Evolutionary conservation across 2,113 vertebrate genomes (phyloP).

Genomic region (Leptobrachium ailaonicum): DNA sequence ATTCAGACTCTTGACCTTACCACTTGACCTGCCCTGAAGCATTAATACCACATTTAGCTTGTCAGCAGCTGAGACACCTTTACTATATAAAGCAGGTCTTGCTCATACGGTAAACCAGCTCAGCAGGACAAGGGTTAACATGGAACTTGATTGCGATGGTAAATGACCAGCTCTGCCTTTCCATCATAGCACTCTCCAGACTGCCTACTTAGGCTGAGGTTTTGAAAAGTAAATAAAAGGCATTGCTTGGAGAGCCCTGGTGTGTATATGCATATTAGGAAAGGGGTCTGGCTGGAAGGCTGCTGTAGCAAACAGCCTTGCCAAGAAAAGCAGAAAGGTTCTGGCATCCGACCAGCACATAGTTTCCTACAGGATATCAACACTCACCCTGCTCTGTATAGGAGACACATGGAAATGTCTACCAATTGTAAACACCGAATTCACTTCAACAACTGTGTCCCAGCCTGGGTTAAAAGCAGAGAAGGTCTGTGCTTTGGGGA

Average conservation of each 20-base stretch:
- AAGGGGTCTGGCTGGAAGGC: conserved; percentile 22
- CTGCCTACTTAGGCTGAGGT: neutral
- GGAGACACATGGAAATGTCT: conserved; percentile 94
- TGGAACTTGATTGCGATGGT: no score
- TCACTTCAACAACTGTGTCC: conserved; percentile 87
- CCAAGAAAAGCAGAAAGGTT: conserved; percentile 58
- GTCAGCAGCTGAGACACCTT: no score
- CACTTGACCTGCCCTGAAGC: no score
- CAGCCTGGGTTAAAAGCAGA: conserved; percentile 90
- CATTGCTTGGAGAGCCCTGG: neutral
- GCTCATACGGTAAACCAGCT: no score
- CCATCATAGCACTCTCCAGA: no score
- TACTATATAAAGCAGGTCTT: no score
- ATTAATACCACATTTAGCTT: no score
- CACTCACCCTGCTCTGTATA: conserved; percentile 89
- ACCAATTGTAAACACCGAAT: conserved; percentile 90
- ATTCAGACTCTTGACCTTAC: no score
- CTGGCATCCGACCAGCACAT: conserved; percentile 57
- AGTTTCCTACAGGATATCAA: conserved; percentile 62
- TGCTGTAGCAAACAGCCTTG: conserved; percentile 52
- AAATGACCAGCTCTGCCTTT: no score
- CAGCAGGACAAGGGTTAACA: no score
- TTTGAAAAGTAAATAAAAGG: neutral
- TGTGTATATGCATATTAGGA: conserved; percentile 5
- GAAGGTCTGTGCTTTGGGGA: conserved; percentile 88